Evolutionary conservation across 1,140 invertebrate genomes (phyloP).

Genomic region (Pygmarrhopalites habei): DNA sequence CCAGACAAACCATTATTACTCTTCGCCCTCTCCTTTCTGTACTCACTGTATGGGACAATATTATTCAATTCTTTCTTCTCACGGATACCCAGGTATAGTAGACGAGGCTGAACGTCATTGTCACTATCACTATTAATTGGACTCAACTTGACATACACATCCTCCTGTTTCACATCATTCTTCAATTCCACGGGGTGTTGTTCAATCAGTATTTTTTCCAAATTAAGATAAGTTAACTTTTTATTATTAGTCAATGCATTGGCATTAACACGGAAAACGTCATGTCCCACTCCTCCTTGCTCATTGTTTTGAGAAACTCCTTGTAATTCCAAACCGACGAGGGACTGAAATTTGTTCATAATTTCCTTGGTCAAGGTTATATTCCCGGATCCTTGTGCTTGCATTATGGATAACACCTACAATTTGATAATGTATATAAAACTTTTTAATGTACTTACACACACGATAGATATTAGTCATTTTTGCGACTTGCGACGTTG

Average conservation of each 20-base stretch:
- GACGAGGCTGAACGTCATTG: slow-evolving; percentile 4
- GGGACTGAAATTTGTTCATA: slow-evolving; percentile 49
- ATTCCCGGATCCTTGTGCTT: slow-evolving; percentile 45
- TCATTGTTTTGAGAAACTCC: slow-evolving; percentile 44
- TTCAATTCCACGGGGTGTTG: slow-evolving; percentile 15
- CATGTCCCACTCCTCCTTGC: too few species aligned
- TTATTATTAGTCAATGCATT: slow-evolving; percentile 16
- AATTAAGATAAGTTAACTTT: slow-evolving; percentile 29
- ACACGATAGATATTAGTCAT: too few species aligned
- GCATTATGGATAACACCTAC: slow-evolving; percentile 50
- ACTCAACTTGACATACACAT: background rate
- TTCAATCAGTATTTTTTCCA: slow-evolving; percentile 24
- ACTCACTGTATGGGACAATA: slow-evolving; percentile 55
- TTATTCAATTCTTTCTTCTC: background rate
- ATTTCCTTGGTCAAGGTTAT: slow-evolving; percentile 48
- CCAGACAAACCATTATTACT: background rate
- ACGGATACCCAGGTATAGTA: slow-evolving; percentile 8
- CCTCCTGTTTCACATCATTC: slow-evolving; percentile 10
- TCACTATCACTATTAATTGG: background rate
- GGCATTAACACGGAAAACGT: background rate
- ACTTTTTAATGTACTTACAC: too few species aligned
- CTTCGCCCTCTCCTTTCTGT: slow-evolving; percentile 47
- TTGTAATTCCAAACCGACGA: slow-evolving; percentile 55
- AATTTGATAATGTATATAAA: slow-evolving; percentile 28
- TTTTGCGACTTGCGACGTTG: background rate